These are phyloP conservation scores for Gallinago nigripennis DNA, from an alignment of 2,797 vertebrate species.

Conservation along the genomic window DNA sequence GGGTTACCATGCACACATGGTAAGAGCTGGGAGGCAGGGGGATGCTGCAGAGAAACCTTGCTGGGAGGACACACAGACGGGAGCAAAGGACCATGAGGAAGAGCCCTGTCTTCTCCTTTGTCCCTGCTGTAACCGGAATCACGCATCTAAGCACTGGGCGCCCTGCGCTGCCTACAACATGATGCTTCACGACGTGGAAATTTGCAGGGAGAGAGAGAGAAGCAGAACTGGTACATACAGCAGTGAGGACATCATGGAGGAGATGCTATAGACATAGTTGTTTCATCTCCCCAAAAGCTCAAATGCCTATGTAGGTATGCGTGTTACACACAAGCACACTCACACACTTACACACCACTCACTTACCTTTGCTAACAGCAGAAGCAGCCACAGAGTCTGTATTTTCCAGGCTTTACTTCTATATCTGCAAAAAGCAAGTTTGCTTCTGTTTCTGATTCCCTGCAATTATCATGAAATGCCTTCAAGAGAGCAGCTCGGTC, in stretches of 20 bases:
- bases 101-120: not conserved
- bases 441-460: not conserved
- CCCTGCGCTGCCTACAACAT: not conserved
- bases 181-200: not conserved
- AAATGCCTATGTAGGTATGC: not conserved
- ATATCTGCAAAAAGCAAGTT: constrained; percentile 50
- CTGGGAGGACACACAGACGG: not conserved
- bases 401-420: constrained; percentile 34
- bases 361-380: constrained; percentile 57
- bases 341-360: not conserved
- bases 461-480: not conserved
- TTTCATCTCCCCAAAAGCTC: not conserved
- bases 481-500: constrained; percentile 52
- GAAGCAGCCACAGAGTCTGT: not conserved
- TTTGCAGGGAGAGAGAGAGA: not conserved
- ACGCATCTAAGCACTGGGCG: not conserved
- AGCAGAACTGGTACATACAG: accelerated
- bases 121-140: not conserved
- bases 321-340: not conserved
- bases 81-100: not conserved
- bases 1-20: not conserved
- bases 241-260: not conserved
- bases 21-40: not conserved
- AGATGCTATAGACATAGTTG: not conserved
- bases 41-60: not conserved